phyloP scores from a whole-genome alignment of 2,888 invertebrate species.

The Hydropsyche betteni region DNA sequence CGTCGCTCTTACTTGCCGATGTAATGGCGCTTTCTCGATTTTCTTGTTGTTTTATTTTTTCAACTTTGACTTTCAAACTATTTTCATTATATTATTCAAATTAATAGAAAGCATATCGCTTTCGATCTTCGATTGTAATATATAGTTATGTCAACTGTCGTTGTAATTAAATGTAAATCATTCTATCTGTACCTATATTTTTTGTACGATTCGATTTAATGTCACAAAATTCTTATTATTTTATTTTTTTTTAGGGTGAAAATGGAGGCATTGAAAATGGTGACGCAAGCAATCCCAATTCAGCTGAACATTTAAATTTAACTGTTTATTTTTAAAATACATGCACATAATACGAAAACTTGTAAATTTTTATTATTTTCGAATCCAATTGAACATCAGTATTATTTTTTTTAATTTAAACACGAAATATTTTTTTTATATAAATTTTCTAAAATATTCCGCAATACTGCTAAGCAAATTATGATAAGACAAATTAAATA shows the following conservation, averaged over 20 bases:
- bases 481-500: conserved; percentile 3
- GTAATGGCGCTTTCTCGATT: neutral
- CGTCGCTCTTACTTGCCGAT: no score
- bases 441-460: neutral
- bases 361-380: neutral
- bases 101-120: no score
- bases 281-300: conserved; percentile 60
- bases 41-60: neutral
- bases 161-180: neutral
- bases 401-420: neutral
- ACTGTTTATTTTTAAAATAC: conserved; percentile 72
- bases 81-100: no score
- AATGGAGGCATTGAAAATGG: conserved; percentile 52
- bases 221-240: neutral
- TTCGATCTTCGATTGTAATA: no score
- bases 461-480: conserved; percentile 1
- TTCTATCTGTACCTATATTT: neutral
- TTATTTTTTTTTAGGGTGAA: conserved; percentile 42
- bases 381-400: neutral
- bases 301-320: conserved; percentile 71
- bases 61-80: no score
- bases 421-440: neutral
- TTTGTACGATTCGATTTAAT: neutral
- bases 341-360: no score
- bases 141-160: neutral